phyloP scores from a whole-genome alignment of 2,888 invertebrate genomes.

The Fragum sueziense region DNA sequence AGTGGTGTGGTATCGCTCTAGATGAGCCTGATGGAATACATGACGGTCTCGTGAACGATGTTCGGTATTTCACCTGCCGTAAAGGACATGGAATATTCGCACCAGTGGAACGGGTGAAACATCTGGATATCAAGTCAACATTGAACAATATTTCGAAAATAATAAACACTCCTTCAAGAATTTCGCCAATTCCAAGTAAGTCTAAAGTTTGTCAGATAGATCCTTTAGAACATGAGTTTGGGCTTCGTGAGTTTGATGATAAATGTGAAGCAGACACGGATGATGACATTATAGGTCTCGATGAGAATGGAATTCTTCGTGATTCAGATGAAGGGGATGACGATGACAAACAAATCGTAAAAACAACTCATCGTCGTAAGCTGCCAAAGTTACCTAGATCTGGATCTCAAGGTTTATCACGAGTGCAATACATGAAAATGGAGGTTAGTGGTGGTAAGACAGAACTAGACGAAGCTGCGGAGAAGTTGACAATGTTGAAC shows the following conservation, averaged over 20 bases:
- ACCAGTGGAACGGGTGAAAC: constrained; percentile 85
- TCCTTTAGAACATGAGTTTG: constrained; percentile 42
- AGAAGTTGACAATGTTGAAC: constrained; percentile 29
- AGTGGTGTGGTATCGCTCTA: constrained; percentile 88
- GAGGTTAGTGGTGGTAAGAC: constrained; percentile 28
- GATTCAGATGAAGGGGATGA: constrained; percentile 43
- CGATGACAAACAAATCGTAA: constrained; percentile 25
- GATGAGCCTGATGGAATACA: constrained; percentile 85
- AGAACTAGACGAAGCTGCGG: constrained; percentile 47
- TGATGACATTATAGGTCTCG: constrained; percentile 47
- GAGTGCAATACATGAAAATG: constrained; percentile 31
- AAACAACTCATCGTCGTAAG: constrained; percentile 35
- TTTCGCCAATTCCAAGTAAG: constrained; percentile 55
- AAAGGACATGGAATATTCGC: constrained; percentile 86
- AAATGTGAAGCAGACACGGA: constrained; percentile 51
- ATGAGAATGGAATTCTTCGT: constrained; percentile 57
- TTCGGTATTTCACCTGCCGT: constrained; percentile 86
- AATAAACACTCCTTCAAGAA: constrained; percentile 40
- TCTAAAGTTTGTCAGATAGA: constrained; percentile 38
- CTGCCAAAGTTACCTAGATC: constrained; percentile 49
- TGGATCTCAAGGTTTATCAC: constrained; percentile 43
- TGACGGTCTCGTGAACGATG: constrained; percentile 86
- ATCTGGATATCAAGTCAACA: constrained; percentile 51
- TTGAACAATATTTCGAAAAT: constrained; percentile 24
- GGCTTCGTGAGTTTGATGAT: constrained; percentile 52